Evolutionary conservation across 2,113 vertebrate genomes (phyloP), one percentile per base, ranked within the genome.

Genomic region (Syngnathus typhle): DNA sequence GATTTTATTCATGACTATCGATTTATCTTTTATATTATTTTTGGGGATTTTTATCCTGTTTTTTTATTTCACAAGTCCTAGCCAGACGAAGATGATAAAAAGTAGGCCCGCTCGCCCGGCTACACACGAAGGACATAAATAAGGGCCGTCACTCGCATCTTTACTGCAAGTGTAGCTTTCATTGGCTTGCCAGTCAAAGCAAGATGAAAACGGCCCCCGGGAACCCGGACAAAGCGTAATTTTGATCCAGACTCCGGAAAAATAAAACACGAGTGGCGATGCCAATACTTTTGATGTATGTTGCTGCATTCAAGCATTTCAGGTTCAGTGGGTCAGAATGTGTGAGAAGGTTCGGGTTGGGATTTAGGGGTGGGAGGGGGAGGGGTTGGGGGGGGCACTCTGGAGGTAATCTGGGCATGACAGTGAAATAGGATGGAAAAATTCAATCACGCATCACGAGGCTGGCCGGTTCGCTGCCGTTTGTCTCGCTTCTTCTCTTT

Each of bases 351-450:
- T 60, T 70, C 38, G 16, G 59, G 47, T 67, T 51, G 52, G 43
- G 51, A 65, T 38, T 38, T 51, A 47, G n/a, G 49, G 37, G 63
- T 54, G 69, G 67, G 63, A 15, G 15, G 27, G 59, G 21, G 68
- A 60, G 71, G 65, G 41, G 12, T 12, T 10, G 41, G 11, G 8
- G 41, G 41, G 11, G 8, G 3, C 21, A 70, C 77, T 65, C 23
- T 52, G 71, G 68, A 74, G 79, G 67, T 44, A 37, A 76, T 82
- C 65, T 67, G 79, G 61, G 76, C 70, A 74, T 21, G 39, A 75
- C 66, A 77, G 75, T 80, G 81, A 83, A 88, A 84, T 77, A 82
- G 81, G 80, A 87, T 85, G 85, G 82, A 87, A 87, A 87, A 80
- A 83, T 79, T 77, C 84, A 86, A 83, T 82, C 84, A 85, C 81